A percentile compares a stretch with the other conserved stretches of the same genome.
phyloP scores from a whole-genome alignment of 2,113 vertebrate species.

The Archilochus colubris region DNA sequence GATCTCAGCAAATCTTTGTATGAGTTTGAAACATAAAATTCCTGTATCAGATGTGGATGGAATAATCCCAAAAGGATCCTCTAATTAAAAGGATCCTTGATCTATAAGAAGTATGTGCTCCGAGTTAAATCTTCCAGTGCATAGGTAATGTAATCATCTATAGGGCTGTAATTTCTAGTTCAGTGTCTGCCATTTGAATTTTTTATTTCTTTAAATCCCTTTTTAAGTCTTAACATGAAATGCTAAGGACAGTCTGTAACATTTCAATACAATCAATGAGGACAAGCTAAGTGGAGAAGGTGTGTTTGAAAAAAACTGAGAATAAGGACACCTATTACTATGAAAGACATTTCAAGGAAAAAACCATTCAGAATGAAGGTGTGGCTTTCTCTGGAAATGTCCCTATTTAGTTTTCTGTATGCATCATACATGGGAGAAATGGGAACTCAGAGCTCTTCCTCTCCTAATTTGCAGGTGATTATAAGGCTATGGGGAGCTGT shows the following conservation, averaged over 20 bases:
- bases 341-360: neutral
- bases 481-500: slow-evolving; percentile 30
- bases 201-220: neutral
- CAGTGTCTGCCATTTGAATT: accelerated
- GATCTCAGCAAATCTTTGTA: neutral
- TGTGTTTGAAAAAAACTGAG: neutral
- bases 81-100: neutral
- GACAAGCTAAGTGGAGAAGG: neutral
- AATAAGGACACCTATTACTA: neutral
- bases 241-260: neutral
- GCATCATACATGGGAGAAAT: neutral
- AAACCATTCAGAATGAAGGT: neutral
- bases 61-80: neutral
- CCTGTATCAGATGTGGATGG: neutral
- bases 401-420: neutral
- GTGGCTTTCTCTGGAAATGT: neutral
- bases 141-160: neutral
- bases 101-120: neutral
- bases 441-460: neutral
- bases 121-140: neutral
- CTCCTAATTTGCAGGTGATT: slow-evolving; percentile 43
- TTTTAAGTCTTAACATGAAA: slow-evolving; percentile 59
- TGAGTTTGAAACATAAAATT: neutral
- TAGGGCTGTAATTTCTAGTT: neutral
- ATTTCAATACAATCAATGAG: slow-evolving; percentile 8